Percentiles rank a stretch among this genome's conserved stretches.
phyloP scores from a whole-genome alignment of 2,113 vertebrate genomes.

The Sisor rabdophorus region DNA sequence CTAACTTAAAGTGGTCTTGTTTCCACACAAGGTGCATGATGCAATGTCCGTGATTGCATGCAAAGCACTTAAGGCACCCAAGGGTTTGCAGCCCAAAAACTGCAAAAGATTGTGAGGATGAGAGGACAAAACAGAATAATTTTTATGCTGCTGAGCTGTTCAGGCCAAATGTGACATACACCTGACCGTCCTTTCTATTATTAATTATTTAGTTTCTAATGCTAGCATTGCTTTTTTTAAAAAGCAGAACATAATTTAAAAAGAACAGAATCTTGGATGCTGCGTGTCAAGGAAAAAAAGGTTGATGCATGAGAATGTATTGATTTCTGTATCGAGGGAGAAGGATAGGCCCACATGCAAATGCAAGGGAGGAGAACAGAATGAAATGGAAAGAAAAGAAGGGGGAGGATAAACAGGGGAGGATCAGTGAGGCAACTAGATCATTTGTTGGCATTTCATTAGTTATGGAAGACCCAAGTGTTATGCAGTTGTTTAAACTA shows the following conservation, averaged over 20 bases:
- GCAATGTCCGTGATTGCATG: constrained; percentile 45
- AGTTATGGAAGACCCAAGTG: constrained; percentile 20
- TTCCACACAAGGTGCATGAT: constrained; percentile 26
- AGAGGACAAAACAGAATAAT: constrained; percentile 33
- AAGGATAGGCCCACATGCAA: constrained; percentile 22
- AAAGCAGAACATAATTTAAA: neutral
- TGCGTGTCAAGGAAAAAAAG: constrained; percentile 6
- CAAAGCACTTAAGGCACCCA: constrained; percentile 17
- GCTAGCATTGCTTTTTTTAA: neutral
- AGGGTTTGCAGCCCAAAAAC: constrained; percentile 16
- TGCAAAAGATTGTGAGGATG: neutral
- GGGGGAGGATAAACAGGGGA: constrained; percentile 11
- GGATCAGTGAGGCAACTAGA: constrained; percentile 26
- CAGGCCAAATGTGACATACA: constrained; percentile 38
- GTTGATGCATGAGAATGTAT: constrained; percentile 48
- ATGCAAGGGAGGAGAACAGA: constrained; percentile 32
- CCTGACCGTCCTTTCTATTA: constrained; percentile 34
- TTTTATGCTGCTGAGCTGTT: constrained; percentile 28
- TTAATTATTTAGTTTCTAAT: too few species aligned
- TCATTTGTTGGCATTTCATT: constrained; percentile 33
- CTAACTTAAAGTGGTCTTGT: constrained; percentile 30
- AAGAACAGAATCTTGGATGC: constrained; percentile 13
- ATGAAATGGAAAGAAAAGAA: constrained; percentile 17
- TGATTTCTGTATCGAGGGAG: constrained; percentile 25
- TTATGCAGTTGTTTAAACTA: constrained; percentile 2